Evolutionary conservation across 2,113 vertebrate genomes (phyloP).

Genomic region (Vimba vimba): DNA sequence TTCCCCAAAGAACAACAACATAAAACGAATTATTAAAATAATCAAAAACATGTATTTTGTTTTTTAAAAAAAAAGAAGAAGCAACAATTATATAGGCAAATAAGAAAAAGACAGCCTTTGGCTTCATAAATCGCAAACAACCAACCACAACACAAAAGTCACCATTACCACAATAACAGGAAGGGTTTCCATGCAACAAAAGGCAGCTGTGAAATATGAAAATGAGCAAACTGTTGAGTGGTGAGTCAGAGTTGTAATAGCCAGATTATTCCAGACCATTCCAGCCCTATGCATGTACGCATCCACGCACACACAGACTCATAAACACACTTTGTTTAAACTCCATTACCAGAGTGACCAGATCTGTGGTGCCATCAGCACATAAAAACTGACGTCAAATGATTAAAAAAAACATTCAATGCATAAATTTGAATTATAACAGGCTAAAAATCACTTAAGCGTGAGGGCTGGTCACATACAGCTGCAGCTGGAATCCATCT

Average conservation of each 20-base stretch:
- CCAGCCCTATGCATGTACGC: not conserved
- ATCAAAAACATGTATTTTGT: conserved; percentile 56
- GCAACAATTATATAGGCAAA: conserved; percentile 69
- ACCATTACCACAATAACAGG: conserved; percentile 63
- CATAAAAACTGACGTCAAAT: not conserved
- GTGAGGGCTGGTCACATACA: not conserved
- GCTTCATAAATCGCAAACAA: conserved; percentile 69
- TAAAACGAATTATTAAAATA: conserved; percentile 59
- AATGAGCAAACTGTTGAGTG: conserved; percentile 59
- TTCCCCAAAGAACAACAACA: conserved; percentile 64
- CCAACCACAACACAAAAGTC: conserved; percentile 27
- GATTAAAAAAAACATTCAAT: not conserved
- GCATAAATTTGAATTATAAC: conserved; percentile 10
- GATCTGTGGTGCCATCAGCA: conserved; percentile 6
- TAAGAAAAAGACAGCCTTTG: conserved; percentile 74
- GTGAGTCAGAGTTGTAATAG: conserved; percentile 57
- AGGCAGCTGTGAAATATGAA: conserved; percentile 72
- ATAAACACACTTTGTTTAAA: not conserved
- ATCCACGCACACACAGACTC: conserved; percentile 14
- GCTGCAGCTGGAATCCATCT: not conserved
- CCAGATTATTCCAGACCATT: conserved; percentile 41
- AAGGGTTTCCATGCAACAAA: conserved; percentile 77
- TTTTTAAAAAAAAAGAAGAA: not conserved
- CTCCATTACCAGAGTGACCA: conserved; percentile 1
- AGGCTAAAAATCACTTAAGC: not conserved